Conservation (phyloP, 2,888 invertebrate species). For the Phytoseiulus persimilis region DNA sequence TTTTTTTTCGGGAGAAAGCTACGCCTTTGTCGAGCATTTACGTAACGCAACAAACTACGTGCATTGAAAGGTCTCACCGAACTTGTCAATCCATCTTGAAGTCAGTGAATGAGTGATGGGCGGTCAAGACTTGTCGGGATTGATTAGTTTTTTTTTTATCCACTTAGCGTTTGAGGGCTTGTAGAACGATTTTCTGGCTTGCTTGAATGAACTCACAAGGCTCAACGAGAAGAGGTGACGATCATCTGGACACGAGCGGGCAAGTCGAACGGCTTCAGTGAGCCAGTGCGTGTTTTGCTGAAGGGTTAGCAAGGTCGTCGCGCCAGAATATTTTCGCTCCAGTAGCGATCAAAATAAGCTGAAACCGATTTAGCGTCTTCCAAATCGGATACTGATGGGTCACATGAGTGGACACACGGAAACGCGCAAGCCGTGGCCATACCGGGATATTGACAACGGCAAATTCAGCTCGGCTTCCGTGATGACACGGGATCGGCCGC, state of each 20-base stretch:
- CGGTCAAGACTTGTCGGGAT: background rate
- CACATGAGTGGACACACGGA: background rate
- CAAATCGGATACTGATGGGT: background rate
- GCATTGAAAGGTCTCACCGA: background rate
- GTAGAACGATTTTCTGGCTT: background rate
- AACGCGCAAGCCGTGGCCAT: no score
- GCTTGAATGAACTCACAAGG: background rate
- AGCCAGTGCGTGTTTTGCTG: background rate
- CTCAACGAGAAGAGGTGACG: background rate
- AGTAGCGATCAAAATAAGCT: background rate
- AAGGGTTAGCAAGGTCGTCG: conserved; percentile 5
- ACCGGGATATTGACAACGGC: no score
- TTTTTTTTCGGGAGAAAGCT: background rate
- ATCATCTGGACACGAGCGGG: background rate
- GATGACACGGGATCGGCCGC: background rate
- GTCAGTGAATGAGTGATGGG: background rate
- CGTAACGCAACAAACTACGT: background rate
- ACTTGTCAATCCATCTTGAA: background rate
- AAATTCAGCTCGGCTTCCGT: no score
- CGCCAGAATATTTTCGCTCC: background rate
- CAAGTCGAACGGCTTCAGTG: background rate
- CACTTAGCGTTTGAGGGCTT: background rate
- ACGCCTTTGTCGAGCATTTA: background rate
- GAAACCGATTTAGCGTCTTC: background rate
- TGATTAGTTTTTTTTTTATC: background rate